Evolutionary conservation across 2,797 vertebrate genomes (phyloP).

Genomic region (Helarctos malayanus): DNA sequence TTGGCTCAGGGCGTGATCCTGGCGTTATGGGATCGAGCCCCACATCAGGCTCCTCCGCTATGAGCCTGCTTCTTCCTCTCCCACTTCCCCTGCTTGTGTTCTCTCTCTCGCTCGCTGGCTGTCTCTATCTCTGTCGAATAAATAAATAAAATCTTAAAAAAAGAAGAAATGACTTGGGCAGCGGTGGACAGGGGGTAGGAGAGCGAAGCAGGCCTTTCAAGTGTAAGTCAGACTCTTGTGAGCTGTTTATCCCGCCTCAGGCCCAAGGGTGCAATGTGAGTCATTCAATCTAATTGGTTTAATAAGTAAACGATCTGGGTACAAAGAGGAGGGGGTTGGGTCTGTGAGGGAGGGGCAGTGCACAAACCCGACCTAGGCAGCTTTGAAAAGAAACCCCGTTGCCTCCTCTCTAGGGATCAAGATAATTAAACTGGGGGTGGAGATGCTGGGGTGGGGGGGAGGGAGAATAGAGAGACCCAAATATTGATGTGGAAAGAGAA

Average conservation of each 20-base stretch:
- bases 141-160: too few relatives aligned
- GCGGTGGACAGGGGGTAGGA: neutral
- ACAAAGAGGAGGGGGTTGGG: slow-evolving; percentile 31
- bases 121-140: too few relatives aligned
- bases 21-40: too few relatives aligned
- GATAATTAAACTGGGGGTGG: neutral
- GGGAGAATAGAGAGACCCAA: neutral
- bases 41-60: too few relatives aligned
- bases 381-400: slow-evolving; percentile 71
- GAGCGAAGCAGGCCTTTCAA: slow-evolving; percentile 62
- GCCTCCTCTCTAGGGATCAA: slow-evolving; percentile 65
- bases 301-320: slow-evolving; percentile 74
- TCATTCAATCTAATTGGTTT: slow-evolving; percentile 84
- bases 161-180: too few relatives aligned
- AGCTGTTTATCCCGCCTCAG: slow-evolving; percentile 72
- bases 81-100: too few relatives aligned
- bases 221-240: slow-evolving; percentile 48
- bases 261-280: slow-evolving; percentile 73
- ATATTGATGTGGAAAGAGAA: neutral
- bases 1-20: too few relatives aligned
- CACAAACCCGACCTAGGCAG: neutral
- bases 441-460: neutral
- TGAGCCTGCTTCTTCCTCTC: too few relatives aligned
- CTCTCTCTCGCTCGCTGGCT: too few relatives aligned
- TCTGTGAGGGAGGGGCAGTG: slow-evolving; percentile 38